Evolutionary conservation across 1,140 invertebrate species (phyloP).

Genomic region (Frieseomelitta varia): DNA sequence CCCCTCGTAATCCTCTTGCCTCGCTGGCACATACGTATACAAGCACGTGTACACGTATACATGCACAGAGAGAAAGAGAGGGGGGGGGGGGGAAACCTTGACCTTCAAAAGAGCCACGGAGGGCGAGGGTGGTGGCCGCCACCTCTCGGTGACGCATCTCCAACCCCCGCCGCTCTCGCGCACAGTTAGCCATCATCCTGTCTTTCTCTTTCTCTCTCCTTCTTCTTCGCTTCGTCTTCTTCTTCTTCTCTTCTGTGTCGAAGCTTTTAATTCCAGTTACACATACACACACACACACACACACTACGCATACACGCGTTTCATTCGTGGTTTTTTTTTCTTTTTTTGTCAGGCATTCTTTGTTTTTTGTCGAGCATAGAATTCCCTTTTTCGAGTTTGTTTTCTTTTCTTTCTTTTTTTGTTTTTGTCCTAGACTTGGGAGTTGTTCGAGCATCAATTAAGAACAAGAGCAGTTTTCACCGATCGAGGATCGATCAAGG

Average conservation of each 20-base stretch:
- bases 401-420: slow-evolving; percentile 3
- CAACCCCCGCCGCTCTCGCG: slow-evolving; percentile 33
- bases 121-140: slow-evolving; percentile 65
- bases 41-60: background rate
- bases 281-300: background rate
- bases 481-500: background rate
- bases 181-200: slow-evolving; percentile 36
- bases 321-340: background rate
- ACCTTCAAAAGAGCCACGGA: slow-evolving; percentile 76
- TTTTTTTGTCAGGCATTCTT: background rate
- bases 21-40: background rate
- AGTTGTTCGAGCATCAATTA: background rate
- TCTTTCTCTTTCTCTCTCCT: background rate
- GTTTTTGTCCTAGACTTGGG: background rate
- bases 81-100: slow-evolving; percentile 76
- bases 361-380: background rate
- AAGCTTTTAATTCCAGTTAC: slow-evolving; percentile 39
- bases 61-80: slow-evolving; percentile 51
- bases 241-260: slow-evolving; percentile 1
- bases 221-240: no score
- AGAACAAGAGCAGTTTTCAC: background rate
- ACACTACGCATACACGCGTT: background rate
- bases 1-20: slow-evolving; percentile 39
- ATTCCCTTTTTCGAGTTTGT: background rate
- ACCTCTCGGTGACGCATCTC: slow-evolving; percentile 62